Evolutionary conservation across 2,113 vertebrate species (phyloP).

Genomic region (Heptranchias perlo): DNA sequence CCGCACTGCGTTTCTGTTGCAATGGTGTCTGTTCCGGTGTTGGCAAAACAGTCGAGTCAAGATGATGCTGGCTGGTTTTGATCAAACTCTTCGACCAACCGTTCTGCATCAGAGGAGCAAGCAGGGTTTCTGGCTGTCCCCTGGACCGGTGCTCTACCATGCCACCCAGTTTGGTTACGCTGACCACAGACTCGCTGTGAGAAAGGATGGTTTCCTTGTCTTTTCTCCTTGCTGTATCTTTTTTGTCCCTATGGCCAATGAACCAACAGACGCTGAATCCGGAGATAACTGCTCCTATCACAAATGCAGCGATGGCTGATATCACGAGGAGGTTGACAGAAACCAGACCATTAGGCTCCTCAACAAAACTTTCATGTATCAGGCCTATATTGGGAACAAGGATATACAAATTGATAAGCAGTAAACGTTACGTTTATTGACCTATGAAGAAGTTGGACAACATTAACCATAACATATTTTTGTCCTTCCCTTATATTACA

Average conservation of each 20-base stretch:
- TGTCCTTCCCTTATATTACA: neutral
- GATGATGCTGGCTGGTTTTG: constrained; percentile 61
- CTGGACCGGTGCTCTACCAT: constrained; percentile 52
- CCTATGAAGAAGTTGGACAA: constrained; percentile 47
- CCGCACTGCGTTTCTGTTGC: constrained; percentile 77
- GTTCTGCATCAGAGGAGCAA: constrained; percentile 73
- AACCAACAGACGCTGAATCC: constrained; percentile 91
- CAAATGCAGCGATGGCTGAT: constrained; percentile 85
- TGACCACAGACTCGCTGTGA: constrained; percentile 78
- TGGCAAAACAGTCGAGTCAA: constrained; percentile 81
- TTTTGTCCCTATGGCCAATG: constrained; percentile 81
- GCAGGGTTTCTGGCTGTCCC: constrained; percentile 58
- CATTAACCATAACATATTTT: neutral
- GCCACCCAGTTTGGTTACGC: constrained; percentile 73
- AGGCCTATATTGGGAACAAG: constrained; percentile 60
- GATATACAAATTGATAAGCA: neutral
- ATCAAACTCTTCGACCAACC: constrained; percentile 74
- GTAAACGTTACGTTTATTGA: constrained; percentile 43
- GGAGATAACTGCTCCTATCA: constrained; percentile 82
- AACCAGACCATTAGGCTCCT: constrained; percentile 82
- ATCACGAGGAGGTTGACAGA: constrained; percentile 88
- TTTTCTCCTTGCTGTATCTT: constrained; percentile 69
- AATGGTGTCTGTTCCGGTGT: constrained; percentile 91
- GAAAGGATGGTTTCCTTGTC: constrained; percentile 85
- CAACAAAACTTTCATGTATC: constrained; percentile 78